Evolutionary conservation across 2,113 vertebrate species (phyloP), one percentile per base, ranked within the genome.

Genomic region (Siniperca chuatsi): DNA sequence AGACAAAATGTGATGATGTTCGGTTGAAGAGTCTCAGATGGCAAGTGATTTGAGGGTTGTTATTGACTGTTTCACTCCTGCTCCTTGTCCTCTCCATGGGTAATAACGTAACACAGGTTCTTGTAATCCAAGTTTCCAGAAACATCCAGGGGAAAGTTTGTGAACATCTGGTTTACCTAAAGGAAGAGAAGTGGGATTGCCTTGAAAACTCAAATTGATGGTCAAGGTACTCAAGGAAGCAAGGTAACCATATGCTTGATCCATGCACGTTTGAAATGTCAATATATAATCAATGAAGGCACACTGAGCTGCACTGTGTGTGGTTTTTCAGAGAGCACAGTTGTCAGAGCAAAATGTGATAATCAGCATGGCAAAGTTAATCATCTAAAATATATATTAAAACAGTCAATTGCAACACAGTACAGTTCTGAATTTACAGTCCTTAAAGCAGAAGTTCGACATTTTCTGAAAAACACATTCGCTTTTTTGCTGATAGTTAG

Each of bases 91-190:
- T 69, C 66, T 48, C 66, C 66, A 1, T 69, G 44, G 25, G 66
- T 69, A 0, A 69, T 69, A 10, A 69, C 16, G 4, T 69, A 69
- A 81, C 97, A 98, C 83, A 98, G 96, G 88, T 97, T 98, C 90
- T 97, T 96, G 73, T 98, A 98, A 89, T 98, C 97, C 6, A 98
- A 94, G 88, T 98, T 97, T 65, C 97, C 97, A 8, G 96, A 95
- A n/a, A 96, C 95, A 75, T 98, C 97, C 81, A 97, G 95, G 2
- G 96, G 97, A 87, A 98, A 98, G 44, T 97, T 97, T 1, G 94
- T 94, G 84, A 98, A 98, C 96, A 98, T 97, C 92, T 98, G 97
- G 16, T 95, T 97, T 78, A 97, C 81, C 97, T 98, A 90, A 40
- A 67, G 83, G 83, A 90, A 18, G 12, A 4, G 61, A 44, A 9